Percentiles rank a stretch among this genome's conserved stretches.
Evolutionary conservation across 1,140 invertebrate genomes (phyloP).

Genomic region (Aphis craccivora): DNA sequence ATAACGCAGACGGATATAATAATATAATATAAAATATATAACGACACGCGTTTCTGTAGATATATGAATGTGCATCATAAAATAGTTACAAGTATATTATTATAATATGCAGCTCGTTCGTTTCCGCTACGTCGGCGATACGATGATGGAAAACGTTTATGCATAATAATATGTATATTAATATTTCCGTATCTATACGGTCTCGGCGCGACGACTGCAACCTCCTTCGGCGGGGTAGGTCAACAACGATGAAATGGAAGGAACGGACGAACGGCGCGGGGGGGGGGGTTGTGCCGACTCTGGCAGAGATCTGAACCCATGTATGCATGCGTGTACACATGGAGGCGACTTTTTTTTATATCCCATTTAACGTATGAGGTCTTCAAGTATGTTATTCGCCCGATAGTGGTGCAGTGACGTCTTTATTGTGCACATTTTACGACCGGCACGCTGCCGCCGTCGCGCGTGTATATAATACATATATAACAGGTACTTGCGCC

Average conservation of each 20-base stretch:
- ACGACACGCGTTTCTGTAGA: not conserved
- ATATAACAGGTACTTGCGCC: not conserved
- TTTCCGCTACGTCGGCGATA: not conserved
- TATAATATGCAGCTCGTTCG: too few species aligned
- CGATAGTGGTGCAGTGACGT: slow-evolving; percentile 26
- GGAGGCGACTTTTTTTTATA: not conserved
- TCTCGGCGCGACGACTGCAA: not conserved
- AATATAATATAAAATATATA: not conserved
- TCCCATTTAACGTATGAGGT: not conserved
- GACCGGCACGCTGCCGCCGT: not conserved
- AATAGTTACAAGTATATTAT: slow-evolving; percentile 8
- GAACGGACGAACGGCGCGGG: too few species aligned
- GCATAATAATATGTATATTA: not conserved
- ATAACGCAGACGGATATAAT: not conserved
- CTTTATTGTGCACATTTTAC: slow-evolving; percentile 50
- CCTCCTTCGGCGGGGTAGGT: not conserved
- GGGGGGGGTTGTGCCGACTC: not conserved
- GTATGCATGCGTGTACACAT: not conserved
- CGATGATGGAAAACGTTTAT: not conserved
- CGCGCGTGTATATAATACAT: not conserved
- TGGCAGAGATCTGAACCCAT: not conserved
- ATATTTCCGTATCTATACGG: not conserved
- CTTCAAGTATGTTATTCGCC: not conserved
- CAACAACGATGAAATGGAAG: not conserved
- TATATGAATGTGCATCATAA: not conserved